Evolutionary conservation across 2,888 invertebrate species (phyloP), one percentile per base, ranked within the genome.

Genomic region (Melieria picta): DNA sequence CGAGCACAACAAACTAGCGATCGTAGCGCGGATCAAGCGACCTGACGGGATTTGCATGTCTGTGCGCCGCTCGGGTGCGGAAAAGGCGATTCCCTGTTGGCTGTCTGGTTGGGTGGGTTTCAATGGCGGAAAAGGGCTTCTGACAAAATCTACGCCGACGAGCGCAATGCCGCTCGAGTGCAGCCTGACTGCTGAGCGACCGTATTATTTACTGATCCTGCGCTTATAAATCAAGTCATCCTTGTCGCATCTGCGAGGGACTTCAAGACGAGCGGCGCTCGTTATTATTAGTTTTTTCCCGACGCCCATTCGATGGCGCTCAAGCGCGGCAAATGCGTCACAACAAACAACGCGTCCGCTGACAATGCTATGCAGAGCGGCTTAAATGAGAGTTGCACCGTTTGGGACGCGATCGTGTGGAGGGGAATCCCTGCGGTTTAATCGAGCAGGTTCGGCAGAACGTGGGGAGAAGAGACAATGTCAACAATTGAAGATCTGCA

Each of bases 181-280:
- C 30, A 30, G 30, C 65, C 63, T 61, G 47, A 55, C 52, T 60
- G 10, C 45, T 9, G 13, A n/a, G 62, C 68, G 58, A n/a, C 5
- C 50, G n/a, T 70, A 64, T 56, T 71, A 65, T 61, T 60, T 60
- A 50, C 13, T 52, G 71, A 72, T 73, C 30, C 30, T 79, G 80
- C 82, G 80, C 77, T 81, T 80, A 79, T 80, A 84, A 84, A 84
- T 84, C 83, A 79, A 78, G 79, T 82, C 82, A 82, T 83, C 84
- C 79, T 81, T 84, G 84, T 83, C 84, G 83, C 84, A 80, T 75
- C 71, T 73, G 73, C 81, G 80, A 69, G 72, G 68, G 69, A 72
- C 73, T 69, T 48, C 46, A 43, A 48, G 13, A 61, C 43, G 43
- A 30, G 45, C 9, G 43, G 45, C n/a, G 50, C 30, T 75, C 69